Evolutionary conservation across 1,140 invertebrate species (phyloP), one percentile per base, ranked within the genome.

Genomic region (Daktulosphaira vitifoliae): DNA sequence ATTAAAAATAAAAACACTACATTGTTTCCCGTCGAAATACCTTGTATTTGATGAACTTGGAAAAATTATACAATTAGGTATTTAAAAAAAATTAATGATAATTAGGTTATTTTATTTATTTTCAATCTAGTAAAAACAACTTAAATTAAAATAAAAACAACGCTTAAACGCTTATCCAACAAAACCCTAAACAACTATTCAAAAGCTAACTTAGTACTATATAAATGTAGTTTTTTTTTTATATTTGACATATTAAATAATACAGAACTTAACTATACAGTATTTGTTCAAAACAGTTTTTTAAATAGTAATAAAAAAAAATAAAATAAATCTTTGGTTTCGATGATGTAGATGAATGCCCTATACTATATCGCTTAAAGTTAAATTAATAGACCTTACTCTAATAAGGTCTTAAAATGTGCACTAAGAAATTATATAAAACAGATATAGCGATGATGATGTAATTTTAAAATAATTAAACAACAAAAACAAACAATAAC

Each of bases 151-250:
- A 48, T 62, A 62, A 33, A 26, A 29, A 46, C 44, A 62, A 62
- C 42, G 42, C 42, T 62, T 62, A 62, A 46, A 20, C 29, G 29
- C 18, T 15, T 62, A 46, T 46, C 56, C 56, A 62, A 62, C 56
- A 62, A 62, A 62, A 62, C 56, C 56, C 56, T 62, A 62, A 62
- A 62, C 23, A 37, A 33, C 56, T 62, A 62, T 48, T 62, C 25
- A 62, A 59, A 44, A 62, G 46, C 56, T 59, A 33, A 44, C 25
- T 16, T 44, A 25, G 44, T 59, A 59, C 25, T 59, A 56, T 33
- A 33, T 33, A 33, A 6, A 53, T 53, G 37, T 33, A 33, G 22
- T 11, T 50, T n/a, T 51, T 8, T 50, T 26, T 51, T 7, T 44
- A 44, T 29, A 11, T 38, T 20, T 53, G 37, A 22, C 9, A 20